Evolutionary conservation across 2,797 vertebrate species (phyloP), one percentile per base, ranked within the genome.

Genomic region (Gila robusta): DNA sequence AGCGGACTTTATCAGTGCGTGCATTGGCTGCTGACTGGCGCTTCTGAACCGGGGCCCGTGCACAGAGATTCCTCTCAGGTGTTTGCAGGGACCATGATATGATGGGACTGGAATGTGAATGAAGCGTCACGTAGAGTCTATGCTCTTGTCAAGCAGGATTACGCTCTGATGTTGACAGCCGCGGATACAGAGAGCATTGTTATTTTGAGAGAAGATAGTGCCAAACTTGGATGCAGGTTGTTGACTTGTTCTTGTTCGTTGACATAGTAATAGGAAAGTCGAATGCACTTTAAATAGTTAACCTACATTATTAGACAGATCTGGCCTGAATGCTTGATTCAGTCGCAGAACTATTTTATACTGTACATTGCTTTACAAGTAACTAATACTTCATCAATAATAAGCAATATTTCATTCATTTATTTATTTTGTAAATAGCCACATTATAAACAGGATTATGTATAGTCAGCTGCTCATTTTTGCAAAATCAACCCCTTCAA

Each of bases 61-160:
- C 79, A 16, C 54, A 67, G 47, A 84, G 49, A 67, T 56, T 82
- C 28, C 35, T 84, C 71, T 67, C 86, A 87, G 89, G 87, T 89
- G 84, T 62, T 71, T 56, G 37, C 52, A 82, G 80, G 32, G 64
- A 69, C 82, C 49, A 10, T 82, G 82, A 85, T 85, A 79, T 83
- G 82, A 87, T 83, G 85, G 64, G 85, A 87, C 78, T 59, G 71
- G 85, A 85, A 90, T 83, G 89, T 70, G 64, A 90, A 76, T 49
- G 80, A 87, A 54, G 54, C 52, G 62, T 84, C 89, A 79, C 78
- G 23, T 85, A 80, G 56, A 85, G 78, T 79, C 67, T 49, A 23
- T 79, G 84, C 76, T 80, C 77, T 72, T 85, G 88, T 89, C 87
- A 79, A 26, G 26, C 28, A 54, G 81, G 81, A 87, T 88, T 87